Evolutionary conservation across 2,888 invertebrate species (phyloP), one percentile per base, ranked within the genome.

Genomic region (Drosophila niveifrons): DNA sequence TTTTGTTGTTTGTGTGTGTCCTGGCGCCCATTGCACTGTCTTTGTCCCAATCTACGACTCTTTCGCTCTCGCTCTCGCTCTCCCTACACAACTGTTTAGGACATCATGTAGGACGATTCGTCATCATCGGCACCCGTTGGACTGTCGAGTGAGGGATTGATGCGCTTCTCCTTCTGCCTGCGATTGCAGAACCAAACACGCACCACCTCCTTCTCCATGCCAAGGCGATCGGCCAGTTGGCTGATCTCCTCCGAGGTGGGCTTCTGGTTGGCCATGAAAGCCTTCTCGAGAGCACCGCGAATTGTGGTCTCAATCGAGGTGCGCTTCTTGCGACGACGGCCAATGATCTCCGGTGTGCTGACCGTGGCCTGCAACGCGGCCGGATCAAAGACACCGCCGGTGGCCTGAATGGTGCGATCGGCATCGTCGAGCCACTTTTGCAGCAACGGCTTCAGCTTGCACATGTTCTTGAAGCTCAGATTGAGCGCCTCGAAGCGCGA

Each of bases 391-490:
- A 93, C 92, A 0, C 93, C 92, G 79, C 95, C 95, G 0, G 96
- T 96, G 87, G 96, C 96, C 89, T 94, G 95, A 76, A 96, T 93
- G 11, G 96, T 95, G 80, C 96, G 96, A 92, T 98, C 97, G 0
- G 98, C 98, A 91, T 99, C 98, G 92, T 98, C 98, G 68, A 99
- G 93, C 99, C 99, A 99, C 93, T 98, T 98, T 92, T 98, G 98
- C 64, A 99, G 94, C 77, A 99, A 94, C 28, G 99, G 99, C 93
- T 99, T 99, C 92, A 99, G 94, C 93, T 99, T 99, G 94, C 99
- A 99, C 99, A 99, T 99, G 93, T 99, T 99, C 93, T 99, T 99
- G 94, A 99, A 99, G 92, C 98, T 98, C 78, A 99, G 94, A 93
- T 99, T 99, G 76, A 99, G 94, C 18, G 99, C 99, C 93, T 99